phyloP scores from a whole-genome alignment of 2,113 vertebrate species.

The Nanorana parkeri region DNA sequence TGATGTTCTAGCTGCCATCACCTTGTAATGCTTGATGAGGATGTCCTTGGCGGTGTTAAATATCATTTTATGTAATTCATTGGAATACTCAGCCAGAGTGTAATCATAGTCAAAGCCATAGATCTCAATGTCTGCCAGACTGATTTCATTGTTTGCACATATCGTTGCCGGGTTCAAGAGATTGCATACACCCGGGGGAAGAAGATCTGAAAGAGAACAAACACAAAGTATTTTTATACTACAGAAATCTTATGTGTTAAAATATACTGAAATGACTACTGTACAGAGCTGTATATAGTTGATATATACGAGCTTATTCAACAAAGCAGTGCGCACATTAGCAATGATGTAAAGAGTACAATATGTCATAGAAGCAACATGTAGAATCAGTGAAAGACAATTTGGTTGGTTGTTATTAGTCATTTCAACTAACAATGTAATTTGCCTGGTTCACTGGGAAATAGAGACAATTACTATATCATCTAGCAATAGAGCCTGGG shows the following conservation, averaged over 20 bases:
- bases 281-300: neutral
- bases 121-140: conserved; percentile 76
- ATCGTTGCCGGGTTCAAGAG: conserved; percentile 77
- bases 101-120: conserved; percentile 77
- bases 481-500: too few relatives aligned
- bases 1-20: conserved; percentile 31
- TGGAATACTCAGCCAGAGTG: conserved; percentile 79
- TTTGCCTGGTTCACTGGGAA: too few relatives aligned
- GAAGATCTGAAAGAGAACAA: conserved; percentile 70
- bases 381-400: too few relatives aligned
- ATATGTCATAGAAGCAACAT: too few relatives aligned
- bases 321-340: too few relatives aligned
- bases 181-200: conserved; percentile 79
- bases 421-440: too few relatives aligned
- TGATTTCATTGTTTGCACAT: conserved; percentile 84
- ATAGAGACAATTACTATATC: too few relatives aligned
- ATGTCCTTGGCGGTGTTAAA: conserved; percentile 80
- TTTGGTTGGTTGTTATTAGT: too few relatives aligned
- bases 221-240: neutral
- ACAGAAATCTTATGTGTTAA: neutral
- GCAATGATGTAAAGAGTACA: too few relatives aligned
- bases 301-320: too few relatives aligned
- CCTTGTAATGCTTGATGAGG: conserved; percentile 81
- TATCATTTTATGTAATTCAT: conserved; percentile 77
- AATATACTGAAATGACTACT: neutral